A percentile compares a stretch with the other conserved stretches of the same genome.
phyloP scores from a whole-genome alignment of 2,888 invertebrate species.

The Boloria euphrosyne region DNA sequence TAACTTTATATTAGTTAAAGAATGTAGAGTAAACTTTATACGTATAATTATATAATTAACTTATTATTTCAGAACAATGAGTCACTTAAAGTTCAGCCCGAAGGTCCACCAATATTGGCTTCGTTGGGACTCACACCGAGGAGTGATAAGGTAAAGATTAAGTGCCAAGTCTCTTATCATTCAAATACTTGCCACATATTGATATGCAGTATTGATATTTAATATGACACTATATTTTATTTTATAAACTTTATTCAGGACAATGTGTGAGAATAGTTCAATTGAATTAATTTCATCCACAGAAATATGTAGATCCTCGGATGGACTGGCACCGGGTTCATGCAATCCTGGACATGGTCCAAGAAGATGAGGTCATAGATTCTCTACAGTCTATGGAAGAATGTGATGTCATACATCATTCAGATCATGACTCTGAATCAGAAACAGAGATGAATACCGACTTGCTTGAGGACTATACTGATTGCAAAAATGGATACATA shows the following conservation, averaged over 20 bases:
- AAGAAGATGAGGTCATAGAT: constrained; percentile 73
- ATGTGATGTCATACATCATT: constrained; percentile 64
- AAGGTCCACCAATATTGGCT: constrained; percentile 79
- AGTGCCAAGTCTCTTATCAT: constrained; percentile 49
- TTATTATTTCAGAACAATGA: constrained; percentile 63
- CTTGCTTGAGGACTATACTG: constrained; percentile 51
- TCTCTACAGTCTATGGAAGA: constrained; percentile 70
- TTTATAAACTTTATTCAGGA: constrained; percentile 30
- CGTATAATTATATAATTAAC: background rate
- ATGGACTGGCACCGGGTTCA: constrained; percentile 79
- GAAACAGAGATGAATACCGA: constrained; percentile 63
- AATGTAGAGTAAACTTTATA: background rate
- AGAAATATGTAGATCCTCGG: constrained; percentile 77
- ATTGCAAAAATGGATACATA: constrained; percentile 62
- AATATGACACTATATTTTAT: constrained; percentile 50
- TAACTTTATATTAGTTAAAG: background rate
- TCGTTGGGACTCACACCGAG: constrained; percentile 78
- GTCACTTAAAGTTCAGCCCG: constrained; percentile 68
- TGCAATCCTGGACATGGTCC: constrained; percentile 75
- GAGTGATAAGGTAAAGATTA: constrained; percentile 80
- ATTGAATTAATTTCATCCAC: constrained; percentile 76
- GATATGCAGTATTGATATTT: constrained; percentile 45
- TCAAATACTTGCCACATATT: constrained; percentile 39
- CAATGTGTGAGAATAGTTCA: constrained; percentile 66
- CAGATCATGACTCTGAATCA: constrained; percentile 72